A percentile compares a stretch with the other conserved stretches of the same genome.
These are phyloP conservation scores for Aphaenogaster rudis DNA, from an alignment of 1,140 invertebrate genomes.

Conservation along the genomic window DNA sequence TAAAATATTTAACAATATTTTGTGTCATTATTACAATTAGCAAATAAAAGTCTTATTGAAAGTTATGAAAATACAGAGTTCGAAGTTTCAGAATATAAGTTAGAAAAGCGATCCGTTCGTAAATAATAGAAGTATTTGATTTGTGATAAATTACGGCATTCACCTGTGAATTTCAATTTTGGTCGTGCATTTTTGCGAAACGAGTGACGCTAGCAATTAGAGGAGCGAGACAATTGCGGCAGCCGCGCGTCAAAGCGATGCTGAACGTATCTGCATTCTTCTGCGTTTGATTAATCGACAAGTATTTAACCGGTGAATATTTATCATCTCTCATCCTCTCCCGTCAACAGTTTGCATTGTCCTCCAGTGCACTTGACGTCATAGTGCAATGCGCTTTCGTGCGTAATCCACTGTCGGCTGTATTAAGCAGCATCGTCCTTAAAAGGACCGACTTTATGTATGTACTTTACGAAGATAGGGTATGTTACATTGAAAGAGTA, in stretches of 20 bases:
- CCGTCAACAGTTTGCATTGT: constrained; percentile 61
- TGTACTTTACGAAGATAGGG: constrained; percentile 31
- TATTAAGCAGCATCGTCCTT: constrained; percentile 62
- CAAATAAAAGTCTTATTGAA: neutral
- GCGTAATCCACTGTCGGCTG: constrained; percentile 43
- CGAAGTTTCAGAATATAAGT: neutral
- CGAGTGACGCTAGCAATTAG: neutral
- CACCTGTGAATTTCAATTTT: constrained; percentile 7
- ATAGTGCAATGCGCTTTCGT: constrained; percentile 33
- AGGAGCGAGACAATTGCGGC: constrained; percentile 26
- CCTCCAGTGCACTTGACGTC: constrained; percentile 26
- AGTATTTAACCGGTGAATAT: constrained; percentile 63
- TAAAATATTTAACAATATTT: neutral
- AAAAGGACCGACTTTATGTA: constrained; percentile 28
- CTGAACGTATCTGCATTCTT: constrained; percentile 32
- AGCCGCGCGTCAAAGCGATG: neutral
- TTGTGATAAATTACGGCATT: neutral
- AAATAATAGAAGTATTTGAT: constrained; percentile 4
- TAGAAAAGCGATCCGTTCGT: neutral
- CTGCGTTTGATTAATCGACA: constrained; percentile 69
- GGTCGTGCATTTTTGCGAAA: neutral
- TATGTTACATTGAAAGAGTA: neutral
- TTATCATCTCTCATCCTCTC: constrained; percentile 62
- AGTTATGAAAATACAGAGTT: neutral
- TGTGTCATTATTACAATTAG: neutral